Evolutionary conservation across 2,113 vertebrate species (phyloP).

Genomic region (Plestiodon gilberti): DNA sequence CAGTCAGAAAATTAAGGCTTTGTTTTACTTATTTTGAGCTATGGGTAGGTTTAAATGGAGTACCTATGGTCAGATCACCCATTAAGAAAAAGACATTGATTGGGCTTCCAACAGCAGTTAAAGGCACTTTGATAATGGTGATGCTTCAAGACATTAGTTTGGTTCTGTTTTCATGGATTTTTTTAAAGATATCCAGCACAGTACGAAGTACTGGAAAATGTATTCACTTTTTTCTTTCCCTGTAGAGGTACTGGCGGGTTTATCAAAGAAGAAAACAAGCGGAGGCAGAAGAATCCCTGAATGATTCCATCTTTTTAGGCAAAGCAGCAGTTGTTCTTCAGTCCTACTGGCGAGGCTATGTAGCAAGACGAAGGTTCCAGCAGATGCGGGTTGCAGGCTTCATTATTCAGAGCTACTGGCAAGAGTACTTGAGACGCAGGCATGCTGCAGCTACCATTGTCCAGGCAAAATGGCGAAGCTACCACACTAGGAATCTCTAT

Average conservation of each 20-base stretch:
- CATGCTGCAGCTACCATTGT: conserved; percentile 81
- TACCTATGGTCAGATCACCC: background rate
- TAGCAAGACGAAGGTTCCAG: conserved; percentile 78
- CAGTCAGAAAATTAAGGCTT: background rate
- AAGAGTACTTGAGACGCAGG: conserved; percentile 64
- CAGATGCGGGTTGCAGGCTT: conserved; percentile 80
- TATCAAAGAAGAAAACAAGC: conserved; percentile 70
- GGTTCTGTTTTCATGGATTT: background rate
- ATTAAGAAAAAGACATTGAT: background rate
- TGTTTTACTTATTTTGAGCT: background rate
- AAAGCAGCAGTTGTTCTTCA: conserved; percentile 85
- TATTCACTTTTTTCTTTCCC: conserved; percentile 13
- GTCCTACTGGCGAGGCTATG: conserved; percentile 85
- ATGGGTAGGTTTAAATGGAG: background rate
- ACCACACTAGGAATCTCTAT: conserved; percentile 73
- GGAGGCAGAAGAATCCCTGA: conserved; percentile 50
- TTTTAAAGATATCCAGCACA: background rate
- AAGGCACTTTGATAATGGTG: background rate
- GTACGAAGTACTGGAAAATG: accelerated
- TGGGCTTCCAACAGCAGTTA: background rate
- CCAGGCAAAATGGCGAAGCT: conserved; percentile 88
- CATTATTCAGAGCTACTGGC: conserved; percentile 89
- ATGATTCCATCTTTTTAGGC: conserved; percentile 61
- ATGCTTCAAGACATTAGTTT: background rate
- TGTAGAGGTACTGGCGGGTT: conserved; percentile 88